phyloP scores from a whole-genome alignment of 2,113 vertebrate genomes.

The Anhinga rufa region DNA sequence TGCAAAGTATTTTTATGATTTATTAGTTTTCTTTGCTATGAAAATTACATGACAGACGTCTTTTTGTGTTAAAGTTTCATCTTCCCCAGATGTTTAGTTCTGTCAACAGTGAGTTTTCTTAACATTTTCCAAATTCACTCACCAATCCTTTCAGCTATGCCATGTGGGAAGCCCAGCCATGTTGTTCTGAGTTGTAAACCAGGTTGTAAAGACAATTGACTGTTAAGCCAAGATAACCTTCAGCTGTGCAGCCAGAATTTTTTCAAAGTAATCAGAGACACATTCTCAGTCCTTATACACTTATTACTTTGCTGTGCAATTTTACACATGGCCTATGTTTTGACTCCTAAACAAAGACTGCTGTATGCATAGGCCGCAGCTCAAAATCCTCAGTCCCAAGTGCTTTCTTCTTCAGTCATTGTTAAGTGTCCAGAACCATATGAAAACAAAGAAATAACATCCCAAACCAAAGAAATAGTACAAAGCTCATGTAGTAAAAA shows the following conservation, averaged over 20 bases:
- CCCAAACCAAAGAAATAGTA: background rate
- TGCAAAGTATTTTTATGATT: background rate
- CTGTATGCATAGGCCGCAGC: background rate
- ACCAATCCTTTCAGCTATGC: background rate
- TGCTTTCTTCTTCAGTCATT: background rate
- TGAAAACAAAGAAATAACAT: background rate
- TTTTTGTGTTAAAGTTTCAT: background rate
- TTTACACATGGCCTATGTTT: background rate
- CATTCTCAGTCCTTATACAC: background rate
- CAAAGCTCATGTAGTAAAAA: background rate
- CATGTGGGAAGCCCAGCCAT: background rate
- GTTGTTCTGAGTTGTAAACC: background rate
- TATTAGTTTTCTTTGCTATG: background rate
- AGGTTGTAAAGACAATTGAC: background rate
- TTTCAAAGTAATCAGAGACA: background rate
- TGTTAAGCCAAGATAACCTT: background rate
- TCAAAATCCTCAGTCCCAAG: background rate
- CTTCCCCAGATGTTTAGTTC: background rate
- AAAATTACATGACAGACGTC: background rate
- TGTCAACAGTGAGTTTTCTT: background rate
- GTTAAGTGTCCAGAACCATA: background rate
- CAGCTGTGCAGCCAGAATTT: background rate
- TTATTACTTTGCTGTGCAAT: background rate
- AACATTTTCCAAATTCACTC: background rate
- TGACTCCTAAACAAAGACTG: background rate